A percentile compares a stretch with the other conserved stretches of the same genome.
Conservation (phyloP, 2,797 vertebrate genomes). For the Pogonophryne albipinna region DNA sequence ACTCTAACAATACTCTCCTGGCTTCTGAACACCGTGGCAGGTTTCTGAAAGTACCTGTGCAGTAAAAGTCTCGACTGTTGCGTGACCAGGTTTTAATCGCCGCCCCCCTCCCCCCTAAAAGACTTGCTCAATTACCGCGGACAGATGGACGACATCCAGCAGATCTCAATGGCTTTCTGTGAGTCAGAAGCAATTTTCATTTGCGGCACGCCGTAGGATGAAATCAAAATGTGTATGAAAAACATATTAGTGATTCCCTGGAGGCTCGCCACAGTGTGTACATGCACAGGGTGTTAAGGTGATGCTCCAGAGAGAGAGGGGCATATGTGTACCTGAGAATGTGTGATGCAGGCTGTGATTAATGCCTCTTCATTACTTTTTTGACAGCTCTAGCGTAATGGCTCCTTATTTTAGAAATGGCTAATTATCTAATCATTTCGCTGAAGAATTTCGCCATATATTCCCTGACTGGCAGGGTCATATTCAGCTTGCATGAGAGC, state of each 20-base stretch:
- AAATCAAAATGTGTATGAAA: slow-evolving; percentile 96
- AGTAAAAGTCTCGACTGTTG: slow-evolving; percentile 86
- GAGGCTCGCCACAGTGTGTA: slow-evolving; percentile 87
- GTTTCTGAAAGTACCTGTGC: slow-evolving; percentile 66
- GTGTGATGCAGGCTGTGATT: slow-evolving; percentile 91
- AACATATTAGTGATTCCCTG: slow-evolving; percentile 91
- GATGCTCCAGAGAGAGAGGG: slow-evolving; percentile 86
- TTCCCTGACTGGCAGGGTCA: slow-evolving; percentile 82
- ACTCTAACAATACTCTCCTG: slow-evolving; percentile 86
- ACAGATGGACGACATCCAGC: slow-evolving; percentile 91
- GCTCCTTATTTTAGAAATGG: slow-evolving; percentile 87
- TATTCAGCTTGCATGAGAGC: slow-evolving; percentile 81
- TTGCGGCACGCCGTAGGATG: slow-evolving; percentile 87
- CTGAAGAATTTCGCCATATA: slow-evolving; percentile 84
- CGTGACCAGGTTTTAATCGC: slow-evolving; percentile 83
- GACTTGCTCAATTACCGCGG: slow-evolving; percentile 88
- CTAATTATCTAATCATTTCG: slow-evolving; percentile 95
- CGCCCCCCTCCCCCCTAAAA: slow-evolving; percentile 7
- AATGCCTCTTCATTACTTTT: slow-evolving; percentile 92
- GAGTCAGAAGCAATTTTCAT: slow-evolving; percentile 90
- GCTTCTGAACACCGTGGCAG: slow-evolving; percentile 81
- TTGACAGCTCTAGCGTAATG: slow-evolving; percentile 89
- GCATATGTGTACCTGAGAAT: slow-evolving; percentile 68
- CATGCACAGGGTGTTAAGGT: slow-evolving; percentile 89
- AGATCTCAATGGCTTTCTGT: slow-evolving; percentile 94